Evolutionary conservation across 2,113 vertebrate species (phyloP).

Genomic region (Caracal caracal): DNA sequence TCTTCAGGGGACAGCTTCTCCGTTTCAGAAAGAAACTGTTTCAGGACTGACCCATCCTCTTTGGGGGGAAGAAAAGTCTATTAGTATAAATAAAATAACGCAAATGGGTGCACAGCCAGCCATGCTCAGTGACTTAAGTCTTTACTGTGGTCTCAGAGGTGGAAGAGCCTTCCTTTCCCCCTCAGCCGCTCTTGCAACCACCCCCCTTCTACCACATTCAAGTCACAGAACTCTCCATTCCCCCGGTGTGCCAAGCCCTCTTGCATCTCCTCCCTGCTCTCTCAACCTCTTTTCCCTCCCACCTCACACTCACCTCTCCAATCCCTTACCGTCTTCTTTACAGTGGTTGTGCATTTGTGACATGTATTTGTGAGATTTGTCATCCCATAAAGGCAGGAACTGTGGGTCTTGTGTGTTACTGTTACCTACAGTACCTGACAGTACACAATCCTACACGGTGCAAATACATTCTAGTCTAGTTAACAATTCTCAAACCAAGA

Average conservation of each 20-base stretch:
- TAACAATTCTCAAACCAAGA: background rate
- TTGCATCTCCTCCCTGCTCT: background rate
- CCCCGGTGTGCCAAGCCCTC: background rate
- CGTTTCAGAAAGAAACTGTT: conserved; percentile 94
- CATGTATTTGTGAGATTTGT: background rate
- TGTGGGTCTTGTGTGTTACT: background rate
- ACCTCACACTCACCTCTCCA: background rate
- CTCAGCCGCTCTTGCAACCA: background rate
- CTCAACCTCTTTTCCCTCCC: background rate
- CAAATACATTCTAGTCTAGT: background rate
- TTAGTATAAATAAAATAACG: background rate
- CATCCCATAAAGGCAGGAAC: background rate
- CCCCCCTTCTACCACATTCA: background rate
- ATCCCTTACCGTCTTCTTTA: background rate
- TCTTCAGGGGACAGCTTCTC: conserved; percentile 92
- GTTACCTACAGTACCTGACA: background rate
- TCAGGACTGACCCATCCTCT: conserved; percentile 92
- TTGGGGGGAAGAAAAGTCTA: background rate
- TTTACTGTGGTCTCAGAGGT: fast-evolving
- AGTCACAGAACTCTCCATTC: background rate
- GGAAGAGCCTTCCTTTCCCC: background rate
- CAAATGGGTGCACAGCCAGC: fast-evolving
- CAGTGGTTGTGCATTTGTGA: fast-evolving
- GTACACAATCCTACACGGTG: background rate
- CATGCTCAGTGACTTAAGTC: fast-evolving